Evolutionary conservation across 2,888 invertebrate species (phyloP).

Genomic region (Hemaris fuciformis): DNA sequence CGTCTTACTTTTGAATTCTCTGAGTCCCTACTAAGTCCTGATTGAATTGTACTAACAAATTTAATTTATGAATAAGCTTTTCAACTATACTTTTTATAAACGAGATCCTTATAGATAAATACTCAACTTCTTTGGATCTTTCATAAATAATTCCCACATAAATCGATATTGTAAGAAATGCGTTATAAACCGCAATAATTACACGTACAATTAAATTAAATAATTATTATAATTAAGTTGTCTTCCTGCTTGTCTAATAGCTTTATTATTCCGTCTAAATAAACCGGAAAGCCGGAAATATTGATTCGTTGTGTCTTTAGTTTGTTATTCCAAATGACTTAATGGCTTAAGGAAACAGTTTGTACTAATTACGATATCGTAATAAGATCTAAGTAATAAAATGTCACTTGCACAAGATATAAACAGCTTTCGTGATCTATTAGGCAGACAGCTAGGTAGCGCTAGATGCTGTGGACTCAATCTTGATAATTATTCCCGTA

Average conservation of each 20-base stretch:
- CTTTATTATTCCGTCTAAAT: constrained; percentile 10
- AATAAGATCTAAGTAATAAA: background rate
- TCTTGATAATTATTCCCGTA: too few species aligned
- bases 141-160: background rate
- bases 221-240: background rate
- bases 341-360: background rate
- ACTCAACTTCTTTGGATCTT: too few species aligned
- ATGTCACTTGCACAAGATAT: too few species aligned
- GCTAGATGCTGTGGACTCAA: too few species aligned
- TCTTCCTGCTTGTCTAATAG: constrained; percentile 11
- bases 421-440: too few species aligned
- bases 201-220: background rate
- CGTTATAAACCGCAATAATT: background rate
- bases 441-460: too few species aligned
- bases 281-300: constrained; percentile 15
- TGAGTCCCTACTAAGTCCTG: too few species aligned
- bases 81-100: too few species aligned
- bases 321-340: background rate
- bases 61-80: too few species aligned
- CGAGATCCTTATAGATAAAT: too few species aligned
- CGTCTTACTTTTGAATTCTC: too few species aligned
- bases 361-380: background rate
- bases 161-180: background rate
- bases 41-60: too few species aligned
- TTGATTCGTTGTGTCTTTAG: background rate